These are phyloP conservation scores for Hydrochoerus hydrochaeris DNA, from an alignment of 2,113 vertebrate species.

Conservation along the genomic window DNA sequence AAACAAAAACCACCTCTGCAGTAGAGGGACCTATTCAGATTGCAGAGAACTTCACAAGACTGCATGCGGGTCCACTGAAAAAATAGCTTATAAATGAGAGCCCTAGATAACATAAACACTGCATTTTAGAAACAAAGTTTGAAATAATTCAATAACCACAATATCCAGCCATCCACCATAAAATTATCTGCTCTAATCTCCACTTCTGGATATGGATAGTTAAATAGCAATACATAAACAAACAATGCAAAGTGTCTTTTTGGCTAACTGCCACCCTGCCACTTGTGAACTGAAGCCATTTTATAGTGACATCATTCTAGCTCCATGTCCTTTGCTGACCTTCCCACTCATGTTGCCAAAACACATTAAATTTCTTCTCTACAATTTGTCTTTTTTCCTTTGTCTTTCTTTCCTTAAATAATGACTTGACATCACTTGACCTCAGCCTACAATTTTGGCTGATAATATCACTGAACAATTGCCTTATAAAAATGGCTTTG, in stretches of 20 bases:
- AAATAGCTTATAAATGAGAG: slow-evolving; percentile 33
- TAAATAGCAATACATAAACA: slow-evolving; percentile 70
- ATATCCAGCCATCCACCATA: slow-evolving; percentile 56
- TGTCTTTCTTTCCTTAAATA: slow-evolving; percentile 76
- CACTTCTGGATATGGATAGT: slow-evolving; percentile 51
- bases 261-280: slow-evolving; percentile 75
- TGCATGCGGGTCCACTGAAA: background rate
- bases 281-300: slow-evolving; percentile 63
- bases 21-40: background rate
- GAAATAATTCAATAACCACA: slow-evolving; percentile 52
- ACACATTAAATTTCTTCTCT: slow-evolving; percentile 73
- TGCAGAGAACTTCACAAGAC: background rate
- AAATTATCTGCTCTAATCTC: slow-evolving; percentile 59
- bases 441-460: slow-evolving; percentile 74
- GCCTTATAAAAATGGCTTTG: slow-evolving; percentile 70
- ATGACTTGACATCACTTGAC: slow-evolving; percentile 73
- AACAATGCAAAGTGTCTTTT: slow-evolving; percentile 78
- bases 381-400: slow-evolving; percentile 69
- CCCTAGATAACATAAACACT: slow-evolving; percentile 27
- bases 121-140: slow-evolving; percentile 56
- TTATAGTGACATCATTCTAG: slow-evolving; percentile 67
- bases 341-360: slow-evolving; percentile 69
- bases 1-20: background rate
- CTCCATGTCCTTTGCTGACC: slow-evolving; percentile 73
- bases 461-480: slow-evolving; percentile 72